These are phyloP conservation scores for Lepidocolaptes lacrymiger DNA, from an alignment of 2,797 vertebrate genomes.

Conservation along the genomic window DNA sequence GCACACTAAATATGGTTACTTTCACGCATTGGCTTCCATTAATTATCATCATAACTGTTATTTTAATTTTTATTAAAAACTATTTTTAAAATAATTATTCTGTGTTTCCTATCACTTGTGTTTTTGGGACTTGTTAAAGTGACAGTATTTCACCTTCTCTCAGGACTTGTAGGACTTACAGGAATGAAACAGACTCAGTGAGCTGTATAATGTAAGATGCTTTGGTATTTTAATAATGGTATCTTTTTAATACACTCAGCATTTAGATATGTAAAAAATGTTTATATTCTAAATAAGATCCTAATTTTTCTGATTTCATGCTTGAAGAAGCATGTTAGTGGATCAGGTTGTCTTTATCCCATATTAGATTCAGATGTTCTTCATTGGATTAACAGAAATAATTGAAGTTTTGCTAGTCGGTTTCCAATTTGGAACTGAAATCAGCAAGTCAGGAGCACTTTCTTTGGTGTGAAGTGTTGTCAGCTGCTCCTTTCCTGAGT, in stretches of 20 bases:
- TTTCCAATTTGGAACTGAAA: background rate
- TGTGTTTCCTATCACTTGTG: background rate
- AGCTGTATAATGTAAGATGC: background rate
- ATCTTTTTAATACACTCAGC: background rate
- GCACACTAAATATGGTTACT: background rate
- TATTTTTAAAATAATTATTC: background rate
- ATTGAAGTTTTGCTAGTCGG: background rate
- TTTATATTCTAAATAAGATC: background rate
- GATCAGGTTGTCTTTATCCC: background rate
- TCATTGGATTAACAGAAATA: background rate
- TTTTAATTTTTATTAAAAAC: conserved; percentile 40
- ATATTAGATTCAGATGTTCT: background rate
- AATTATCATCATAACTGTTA: background rate
- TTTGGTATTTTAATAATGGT: background rate
- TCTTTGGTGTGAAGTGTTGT: background rate
- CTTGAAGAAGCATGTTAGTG: background rate
- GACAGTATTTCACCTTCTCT: background rate
- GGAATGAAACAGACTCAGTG: background rate
- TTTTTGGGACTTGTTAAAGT: background rate
- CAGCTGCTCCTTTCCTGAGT: background rate
- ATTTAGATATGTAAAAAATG: background rate
- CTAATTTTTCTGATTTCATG: background rate
- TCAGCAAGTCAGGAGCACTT: background rate
- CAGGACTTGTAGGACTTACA: background rate
- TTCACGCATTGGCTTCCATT: background rate